Evolutionary conservation across 2,797 vertebrate species (phyloP), one percentile per base, ranked within the genome.

Genomic region (Cottoperca gobio): DNA sequence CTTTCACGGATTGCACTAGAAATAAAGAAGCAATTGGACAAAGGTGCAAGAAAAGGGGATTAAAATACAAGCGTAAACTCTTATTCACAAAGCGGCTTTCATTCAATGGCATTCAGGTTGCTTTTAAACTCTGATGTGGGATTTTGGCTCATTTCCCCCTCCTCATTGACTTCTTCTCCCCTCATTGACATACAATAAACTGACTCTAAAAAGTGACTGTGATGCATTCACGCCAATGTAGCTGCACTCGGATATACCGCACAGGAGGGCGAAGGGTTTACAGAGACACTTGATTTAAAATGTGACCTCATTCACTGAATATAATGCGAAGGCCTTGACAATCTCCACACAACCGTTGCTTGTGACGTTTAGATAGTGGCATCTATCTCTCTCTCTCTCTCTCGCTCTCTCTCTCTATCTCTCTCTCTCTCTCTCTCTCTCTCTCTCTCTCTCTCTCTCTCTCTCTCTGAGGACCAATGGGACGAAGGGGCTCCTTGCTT

Each of bases 401-500:
- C 46, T 70, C 70, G 66, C 28, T 71, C 21, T 4, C 3, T 78
- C 45, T 87, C 73, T 69, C 74, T 74, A 37, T 71, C 68, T 40
- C 73, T 64, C 77, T 88, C 87, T 81, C 43, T 80, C 69, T 26
- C 59, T 86, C 70, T 81, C 59, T 12, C 28, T 71, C 21, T 4
- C 3, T 78, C 45, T 87, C 73, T 69, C 74, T 74, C 37, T 71
- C 68, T 40, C 73, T 64, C 77, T 88, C 87, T 81, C 43, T 80
- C 69, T 26, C 59, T 86, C 70, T 81, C 59, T 12, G 78, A 84
- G 70, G 83, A 90, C 85, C 89, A 91, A 89, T 91, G 90, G 86
- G 91, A 91, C 52, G 59, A 91, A 88, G 90, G 92, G 92, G 91
- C 93, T 94, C 76, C 59, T 91, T 90, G 86, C 89, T 93, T 82